Evolutionary conservation across 2,113 vertebrate species (phyloP), one percentile per base, ranked within the genome.

Genomic region (Ranitomeya variabilis): DNA sequence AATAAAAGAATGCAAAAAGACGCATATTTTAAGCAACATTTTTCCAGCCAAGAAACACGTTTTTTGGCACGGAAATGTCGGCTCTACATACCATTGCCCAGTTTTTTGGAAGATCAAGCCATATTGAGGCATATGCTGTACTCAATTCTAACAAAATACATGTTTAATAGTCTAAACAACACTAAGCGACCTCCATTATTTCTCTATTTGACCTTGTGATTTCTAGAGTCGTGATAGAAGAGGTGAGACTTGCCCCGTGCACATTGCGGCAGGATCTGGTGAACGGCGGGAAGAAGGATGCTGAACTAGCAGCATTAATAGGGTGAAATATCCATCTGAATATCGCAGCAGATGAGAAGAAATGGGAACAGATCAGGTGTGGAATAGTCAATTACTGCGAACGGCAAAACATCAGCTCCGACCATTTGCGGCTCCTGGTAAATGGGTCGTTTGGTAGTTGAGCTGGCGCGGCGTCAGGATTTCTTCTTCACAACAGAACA

Each of bases 331-430:
- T 78, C 60, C 59, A 23, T 67, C 74, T 79, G 77, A 66, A 86
- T 79, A 78, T 86, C 37, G 26, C 31, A 54, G 85, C 23, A 37
- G 59, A 86, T 86, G 59, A 64, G 19, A 52, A 86, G 51, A 6
- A 86, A 86, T 86, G 74, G 73, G 85, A 78, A 4, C 55, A 66
- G 73, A 52, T 79, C 37, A 86, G 60, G 85, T 86, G 85, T 66
- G 59, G 55, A 79, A 79, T 51, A 64, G 66, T 79, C 59, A 86
- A 86, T 66, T 77, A 77, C 55, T 26, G 59, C 18, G 11, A 55
- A 6, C 18, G 52, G 45, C 74, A 60, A 26, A 86, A 54, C 71
- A 60, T 73, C 74, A 54, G 37, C 59, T 78, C 26, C 19, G 59
- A 74, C 31, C 59, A 86, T 76, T 86, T n/a, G 26, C 45, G 16